Conservation (phyloP, 2,888 invertebrate species). For the Agrochola macilenta region DNA sequence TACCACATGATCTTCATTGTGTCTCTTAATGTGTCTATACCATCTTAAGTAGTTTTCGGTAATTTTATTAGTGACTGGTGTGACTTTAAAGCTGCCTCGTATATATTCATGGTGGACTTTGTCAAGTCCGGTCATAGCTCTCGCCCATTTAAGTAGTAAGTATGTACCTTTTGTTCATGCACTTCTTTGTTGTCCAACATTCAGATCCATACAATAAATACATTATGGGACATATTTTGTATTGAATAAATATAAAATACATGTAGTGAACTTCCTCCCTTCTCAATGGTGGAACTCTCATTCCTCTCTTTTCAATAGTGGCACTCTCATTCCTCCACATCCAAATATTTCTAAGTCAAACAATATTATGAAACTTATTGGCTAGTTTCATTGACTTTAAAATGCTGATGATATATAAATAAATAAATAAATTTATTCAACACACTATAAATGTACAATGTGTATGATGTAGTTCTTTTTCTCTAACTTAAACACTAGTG, state of each 20-base stretch:
- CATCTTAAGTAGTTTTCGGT: not conserved
- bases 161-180: not conserved
- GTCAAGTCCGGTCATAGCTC: not conserved
- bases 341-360: not conserved
- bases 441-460: not conserved
- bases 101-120: not conserved
- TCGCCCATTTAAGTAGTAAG: too few species aligned
- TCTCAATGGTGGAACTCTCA: too few species aligned
- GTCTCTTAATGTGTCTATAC: not conserved
- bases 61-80: not conserved
- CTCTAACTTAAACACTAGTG: not conserved
- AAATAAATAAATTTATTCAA: too few species aligned
- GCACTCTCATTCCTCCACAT: too few species aligned
- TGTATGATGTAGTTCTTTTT: not conserved
- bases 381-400: not conserved
- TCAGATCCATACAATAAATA: not conserved
- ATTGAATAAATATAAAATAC: too few species aligned
- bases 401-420: too few species aligned
- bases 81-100: not conserved
- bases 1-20: not conserved
- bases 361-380: not conserved
- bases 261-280: too few species aligned
- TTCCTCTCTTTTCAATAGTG: too few species aligned
- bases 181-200: not conserved
- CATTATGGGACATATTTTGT: too few species aligned